Percentiles rank a stretch among this genome's conserved stretches.
These are phyloP conservation scores for Hystrix brachyura DNA, from an alignment of 2,113 vertebrate species.

Conservation along the genomic window DNA sequence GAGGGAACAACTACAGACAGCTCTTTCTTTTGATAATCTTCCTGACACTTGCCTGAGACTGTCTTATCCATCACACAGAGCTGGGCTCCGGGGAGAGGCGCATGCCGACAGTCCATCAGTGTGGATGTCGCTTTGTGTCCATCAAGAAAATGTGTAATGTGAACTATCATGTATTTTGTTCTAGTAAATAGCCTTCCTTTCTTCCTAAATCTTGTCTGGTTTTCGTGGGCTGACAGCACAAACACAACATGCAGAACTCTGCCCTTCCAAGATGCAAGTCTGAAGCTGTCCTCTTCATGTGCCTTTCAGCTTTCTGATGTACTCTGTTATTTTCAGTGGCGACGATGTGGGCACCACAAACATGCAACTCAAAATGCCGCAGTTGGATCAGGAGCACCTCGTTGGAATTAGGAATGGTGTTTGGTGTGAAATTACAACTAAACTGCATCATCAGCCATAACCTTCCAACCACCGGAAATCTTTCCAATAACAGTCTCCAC, in stretches of 20 bases:
- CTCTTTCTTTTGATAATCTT: constrained; percentile 96
- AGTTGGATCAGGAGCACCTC: neutral
- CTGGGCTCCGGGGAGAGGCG: constrained; percentile 90
- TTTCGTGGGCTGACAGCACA: constrained; percentile 77
- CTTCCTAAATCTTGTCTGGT: constrained; percentile 80
- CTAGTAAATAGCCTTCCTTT: constrained; percentile 83
- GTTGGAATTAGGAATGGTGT: neutral
- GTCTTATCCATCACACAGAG: constrained; percentile 95
- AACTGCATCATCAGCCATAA: neutral
- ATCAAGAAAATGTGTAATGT: constrained; percentile 82
- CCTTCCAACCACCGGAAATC: neutral
- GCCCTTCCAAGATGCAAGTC: constrained; percentile 71
- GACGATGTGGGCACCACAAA: neutral
- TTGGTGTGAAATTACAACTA: neutral
- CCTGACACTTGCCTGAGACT: constrained; percentile 94
- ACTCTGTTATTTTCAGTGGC: neutral
- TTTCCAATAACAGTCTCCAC: neutral
- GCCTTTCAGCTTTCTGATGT: neutral
- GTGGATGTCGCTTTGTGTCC: constrained; percentile 85
- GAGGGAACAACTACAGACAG: constrained; percentile 96
- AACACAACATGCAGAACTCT: constrained; percentile 77
- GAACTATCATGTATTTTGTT: constrained; percentile 77
- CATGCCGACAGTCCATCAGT: constrained; percentile 86
- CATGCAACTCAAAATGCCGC: neutral
- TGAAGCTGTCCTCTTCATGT: constrained; percentile 67